phyloP scores from a whole-genome alignment of 1,140 invertebrate species.

The Diuraphis noxia region DNA sequence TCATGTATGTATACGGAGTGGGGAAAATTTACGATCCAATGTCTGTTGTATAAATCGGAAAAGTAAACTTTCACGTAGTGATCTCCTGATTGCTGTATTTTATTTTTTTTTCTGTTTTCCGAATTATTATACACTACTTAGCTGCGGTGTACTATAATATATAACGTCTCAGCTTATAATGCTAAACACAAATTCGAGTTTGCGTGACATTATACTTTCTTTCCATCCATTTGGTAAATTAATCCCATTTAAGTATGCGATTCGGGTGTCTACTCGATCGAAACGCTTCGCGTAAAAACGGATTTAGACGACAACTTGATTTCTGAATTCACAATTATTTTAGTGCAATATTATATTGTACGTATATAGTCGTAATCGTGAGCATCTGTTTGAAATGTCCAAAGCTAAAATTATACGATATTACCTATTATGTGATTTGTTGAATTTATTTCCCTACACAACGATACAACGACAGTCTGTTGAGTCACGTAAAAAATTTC shows the following conservation, averaged over 20 bases:
- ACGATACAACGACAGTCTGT: background rate
- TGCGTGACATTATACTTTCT: background rate
- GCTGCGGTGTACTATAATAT: background rate
- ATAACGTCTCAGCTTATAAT: background rate
- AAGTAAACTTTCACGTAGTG: background rate
- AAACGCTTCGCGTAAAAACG: no score
- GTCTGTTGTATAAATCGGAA: background rate
- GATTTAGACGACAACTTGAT: background rate
- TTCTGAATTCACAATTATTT: background rate
- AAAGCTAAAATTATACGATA: background rate
- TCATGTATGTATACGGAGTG: no score
- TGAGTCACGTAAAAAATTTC: background rate
- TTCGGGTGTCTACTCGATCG: background rate
- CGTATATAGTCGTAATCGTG: background rate
- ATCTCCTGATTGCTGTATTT: background rate
- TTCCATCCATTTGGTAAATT: background rate
- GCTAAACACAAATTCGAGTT: background rate
- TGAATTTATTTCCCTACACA: no score
- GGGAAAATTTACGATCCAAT: background rate
- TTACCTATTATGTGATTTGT: background rate
- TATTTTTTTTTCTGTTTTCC: background rate
- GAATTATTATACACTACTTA: background rate
- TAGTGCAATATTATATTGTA: background rate
- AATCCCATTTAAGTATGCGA: background rate
- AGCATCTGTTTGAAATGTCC: background rate